phyloP scores from a whole-genome alignment of 2,113 vertebrate genomes.

The Perca flavescens region DNA sequence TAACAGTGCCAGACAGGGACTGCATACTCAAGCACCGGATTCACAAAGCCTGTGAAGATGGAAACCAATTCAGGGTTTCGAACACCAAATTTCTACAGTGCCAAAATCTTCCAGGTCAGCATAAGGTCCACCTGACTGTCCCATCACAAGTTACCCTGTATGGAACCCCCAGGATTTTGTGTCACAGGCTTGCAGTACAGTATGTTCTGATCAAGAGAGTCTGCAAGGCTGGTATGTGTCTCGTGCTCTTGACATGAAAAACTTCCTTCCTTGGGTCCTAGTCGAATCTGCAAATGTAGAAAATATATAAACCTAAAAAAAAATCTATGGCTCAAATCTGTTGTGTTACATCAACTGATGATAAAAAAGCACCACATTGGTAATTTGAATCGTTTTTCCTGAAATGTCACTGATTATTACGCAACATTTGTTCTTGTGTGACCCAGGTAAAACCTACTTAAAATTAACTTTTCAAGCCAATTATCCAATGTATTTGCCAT shows the following conservation, averaged over 20 bases:
- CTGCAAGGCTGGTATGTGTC: too few species aligned
- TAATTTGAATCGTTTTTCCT: not conserved
- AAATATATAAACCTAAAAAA: not conserved
- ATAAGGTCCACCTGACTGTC: too few species aligned
- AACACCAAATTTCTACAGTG: not conserved
- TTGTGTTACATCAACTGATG: not conserved
- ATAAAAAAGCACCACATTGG: not conserved
- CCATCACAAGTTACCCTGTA: too few species aligned
- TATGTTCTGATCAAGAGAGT: too few species aligned
- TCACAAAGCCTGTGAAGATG: not conserved
- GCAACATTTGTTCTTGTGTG: not conserved
- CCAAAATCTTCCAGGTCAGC: too few species aligned
- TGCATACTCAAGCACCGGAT: not conserved
- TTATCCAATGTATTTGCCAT: constrained; percentile 17
- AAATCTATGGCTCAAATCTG: not conserved
- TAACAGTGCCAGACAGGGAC: not conserved
- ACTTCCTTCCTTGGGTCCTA: not conserved
- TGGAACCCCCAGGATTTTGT: too few species aligned
- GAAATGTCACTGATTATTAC: constrained; percentile 1
- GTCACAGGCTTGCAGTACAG: too few species aligned
- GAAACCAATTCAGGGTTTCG: not conserved
- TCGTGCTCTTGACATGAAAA: too few species aligned
- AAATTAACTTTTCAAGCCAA: constrained; percentile 14
- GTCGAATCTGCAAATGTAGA: not conserved
- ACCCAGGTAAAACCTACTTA: not conserved